Conservation (phyloP, 2,113 vertebrate species). For the Brachirus orientalis region DNA sequence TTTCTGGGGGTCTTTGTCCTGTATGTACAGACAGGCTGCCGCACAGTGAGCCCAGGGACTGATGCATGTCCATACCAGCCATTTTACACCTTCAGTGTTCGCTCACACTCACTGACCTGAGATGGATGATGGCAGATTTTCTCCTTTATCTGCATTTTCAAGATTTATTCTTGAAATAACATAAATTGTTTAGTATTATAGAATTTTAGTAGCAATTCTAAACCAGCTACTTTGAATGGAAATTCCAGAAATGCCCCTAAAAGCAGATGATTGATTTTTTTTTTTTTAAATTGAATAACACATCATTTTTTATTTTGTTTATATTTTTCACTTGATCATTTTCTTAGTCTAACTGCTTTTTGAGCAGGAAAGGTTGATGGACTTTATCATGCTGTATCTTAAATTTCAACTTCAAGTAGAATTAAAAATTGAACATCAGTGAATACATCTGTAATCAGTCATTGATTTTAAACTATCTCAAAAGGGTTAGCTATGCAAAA, state of each 20-base stretch:
- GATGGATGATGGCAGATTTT: conserved; percentile 70
- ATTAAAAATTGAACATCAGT: neutral
- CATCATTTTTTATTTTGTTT: too few relatives aligned
- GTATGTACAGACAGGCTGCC: conserved; percentile 19
- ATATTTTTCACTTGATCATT: too few relatives aligned
- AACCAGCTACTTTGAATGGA: too few relatives aligned
- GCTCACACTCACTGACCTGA: conserved; percentile 62
- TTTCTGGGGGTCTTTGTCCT: conserved; percentile 32
- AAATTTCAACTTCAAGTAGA: neutral
- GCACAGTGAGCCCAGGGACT: conserved; percentile 57
- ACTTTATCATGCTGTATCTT: too few relatives aligned
- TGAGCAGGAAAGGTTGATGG: too few relatives aligned
- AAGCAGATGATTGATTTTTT: too few relatives aligned
- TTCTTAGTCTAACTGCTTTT: too few relatives aligned
- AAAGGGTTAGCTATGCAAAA: neutral
- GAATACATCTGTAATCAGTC: neutral
- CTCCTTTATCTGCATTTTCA: conserved; percentile 9
- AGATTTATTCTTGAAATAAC: too few relatives aligned
- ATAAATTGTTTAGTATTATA: too few relatives aligned
- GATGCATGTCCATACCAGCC: conserved; percentile 74
- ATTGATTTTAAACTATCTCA: neutral
- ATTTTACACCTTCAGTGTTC: conserved; percentile 77
- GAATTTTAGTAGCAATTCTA: too few relatives aligned
- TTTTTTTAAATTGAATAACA: too few relatives aligned
- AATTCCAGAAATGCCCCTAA: too few relatives aligned